Conservation (phyloP, 2,888 invertebrate species). For the Dendrolimus houi region DNA sequence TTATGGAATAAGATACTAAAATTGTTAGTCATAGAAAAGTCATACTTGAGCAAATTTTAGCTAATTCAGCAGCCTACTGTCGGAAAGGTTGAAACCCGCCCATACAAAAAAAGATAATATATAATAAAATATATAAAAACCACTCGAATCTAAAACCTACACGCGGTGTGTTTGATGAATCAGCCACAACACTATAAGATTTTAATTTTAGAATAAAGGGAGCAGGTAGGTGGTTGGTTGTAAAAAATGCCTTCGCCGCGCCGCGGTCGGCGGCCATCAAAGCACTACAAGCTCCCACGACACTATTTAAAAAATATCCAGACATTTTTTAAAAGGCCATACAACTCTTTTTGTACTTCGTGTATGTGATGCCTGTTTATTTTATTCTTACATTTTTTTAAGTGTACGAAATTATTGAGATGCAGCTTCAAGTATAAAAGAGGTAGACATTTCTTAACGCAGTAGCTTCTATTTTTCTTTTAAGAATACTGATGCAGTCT, state of each 20-base stretch:
- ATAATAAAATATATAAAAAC: constrained; percentile 10
- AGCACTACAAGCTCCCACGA: constrained; percentile 59
- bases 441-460: too few species aligned
- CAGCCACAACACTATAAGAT: constrained; percentile 47
- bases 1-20: too few species aligned
- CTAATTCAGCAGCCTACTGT: background rate
- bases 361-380: constrained; percentile 30
- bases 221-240: constrained; percentile 53
- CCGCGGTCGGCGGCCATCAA: constrained; percentile 56
- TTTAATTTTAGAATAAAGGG: constrained; percentile 54
- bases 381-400: constrained; percentile 20
- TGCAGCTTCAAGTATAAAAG: too few species aligned
- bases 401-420: constrained; percentile 4
- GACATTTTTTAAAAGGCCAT: constrained; percentile 44
- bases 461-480: too few species aligned
- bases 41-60: too few species aligned
- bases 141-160: constrained; percentile 15
- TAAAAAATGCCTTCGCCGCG: constrained; percentile 55
- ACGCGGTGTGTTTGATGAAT: constrained; percentile 51
- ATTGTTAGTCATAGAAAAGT: too few species aligned
- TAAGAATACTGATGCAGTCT: too few species aligned
- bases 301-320: constrained; percentile 59
- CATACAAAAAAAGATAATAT: background rate
- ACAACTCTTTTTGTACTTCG: constrained; percentile 40
- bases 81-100: background rate